Base-by-base conservation (phyloP, 2,797 vertebrate genomes). In the Ceryle rudis region DNA sequence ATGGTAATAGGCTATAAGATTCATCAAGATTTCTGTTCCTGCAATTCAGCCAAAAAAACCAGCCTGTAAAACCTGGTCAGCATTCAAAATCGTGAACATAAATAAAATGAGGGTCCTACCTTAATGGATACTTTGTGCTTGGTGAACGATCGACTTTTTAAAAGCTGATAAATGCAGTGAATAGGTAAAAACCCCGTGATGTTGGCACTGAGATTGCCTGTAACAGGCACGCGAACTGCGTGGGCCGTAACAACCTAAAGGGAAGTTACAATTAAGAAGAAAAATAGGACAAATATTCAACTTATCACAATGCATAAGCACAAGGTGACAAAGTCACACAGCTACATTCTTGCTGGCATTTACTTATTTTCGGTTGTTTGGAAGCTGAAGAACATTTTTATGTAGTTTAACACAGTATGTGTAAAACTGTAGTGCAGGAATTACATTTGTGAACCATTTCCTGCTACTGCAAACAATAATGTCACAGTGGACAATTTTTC, bases 81-180 rank as follows among this genome's bases (percentile, higher is more conserved):
- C 16, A 61, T 9, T 28, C 77, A 67, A 58, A 82, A 60, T 13
- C 7, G 49, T 1, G 9, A 69, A 49, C 5, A 42, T 67, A 84
- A 93, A 62, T 12, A 29, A 41, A 83, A 72, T 1, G 2, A 52
- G 81, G 18, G 9, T n/a, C 86, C 28, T 98, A 99, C 99, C 99
- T 99, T 99, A 86, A 99, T 99, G 74, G 99, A 99, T 7, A 99
- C 99, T 98, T 99, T 99, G 98, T 99, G 99, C 97, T 99, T 99
- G 93, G 99, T 99, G 97, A 99, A 99, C 14, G 99, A 99, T 57
- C 99, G 98, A 87, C 99, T 99, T 93, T 99, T 99, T 3, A 99
- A 97, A 82, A 99, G 98, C 98, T 99, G 99, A 96, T 99, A 99
- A 96, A 99, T 99, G 90, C 99, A 99, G 97, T 99, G 99, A 86